Evolutionary conservation across 1,140 invertebrate genomes (phyloP), one percentile per base, ranked within the genome.

Genomic region (Eueides isabella): DNA sequence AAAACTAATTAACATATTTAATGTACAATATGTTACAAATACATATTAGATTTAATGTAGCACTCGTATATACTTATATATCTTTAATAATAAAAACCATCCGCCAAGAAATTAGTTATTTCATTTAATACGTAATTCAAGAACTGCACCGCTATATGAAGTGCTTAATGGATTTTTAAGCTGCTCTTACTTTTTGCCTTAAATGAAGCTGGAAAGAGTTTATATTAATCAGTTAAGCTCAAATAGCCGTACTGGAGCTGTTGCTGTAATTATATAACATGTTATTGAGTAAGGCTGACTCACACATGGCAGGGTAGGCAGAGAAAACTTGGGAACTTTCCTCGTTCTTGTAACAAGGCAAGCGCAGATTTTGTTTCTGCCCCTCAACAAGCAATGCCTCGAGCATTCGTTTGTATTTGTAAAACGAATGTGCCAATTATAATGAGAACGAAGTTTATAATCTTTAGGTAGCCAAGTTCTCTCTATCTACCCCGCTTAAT

Each of bases 101-200:
- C 26, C 26, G 19, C 48, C 19, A 55, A 26, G 7, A 55, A 55
- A 55, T 55, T 55, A 55, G 19, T 55, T 55, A 55, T 55, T 26
- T 55, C 67, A 78, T 67, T 80, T 82, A 72, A 80, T 72, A 55
- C 9, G 48, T 55, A 55, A 55, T 12, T 23, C 48, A 55, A 55
- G 23, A 55, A 55, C 48, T 12, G 23, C 80, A 75, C 73, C 74
- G 65, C 67, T 75, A 77, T 79, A 78, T 71, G 80, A 65, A 78
- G 74, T 74, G 71, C 69, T 64, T 75, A 82, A 76, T 82, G 74
- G 78, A 75, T 82, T 75, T 74, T 55, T 26, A 55, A 55, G 48
- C 48, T 55, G 48, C 19, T 19, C 48, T 55, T 55, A 55, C 23
- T 55, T 55, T 55, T 11, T 26, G 48, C 19, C 48, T 55, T 26